These are phyloP conservation scores for Hypselothyrea guttata DNA, from an alignment of 2,888 invertebrate species.

Conservation along the genomic window DNA sequence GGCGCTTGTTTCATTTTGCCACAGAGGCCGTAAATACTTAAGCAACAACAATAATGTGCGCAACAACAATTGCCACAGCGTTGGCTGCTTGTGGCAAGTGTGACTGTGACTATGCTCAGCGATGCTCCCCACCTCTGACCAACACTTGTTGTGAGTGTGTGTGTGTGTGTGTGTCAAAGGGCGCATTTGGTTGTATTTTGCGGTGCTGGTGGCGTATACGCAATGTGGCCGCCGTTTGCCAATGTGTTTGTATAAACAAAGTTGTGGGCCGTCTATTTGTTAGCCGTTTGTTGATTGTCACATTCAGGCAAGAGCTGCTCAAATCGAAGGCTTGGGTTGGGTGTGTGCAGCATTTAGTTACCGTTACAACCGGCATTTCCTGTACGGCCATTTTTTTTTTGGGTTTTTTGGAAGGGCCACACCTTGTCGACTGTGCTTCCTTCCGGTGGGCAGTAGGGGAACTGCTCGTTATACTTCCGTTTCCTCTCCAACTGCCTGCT, in stretches of 20 bases:
- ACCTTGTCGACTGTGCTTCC: constrained; percentile 36
- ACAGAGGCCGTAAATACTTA: constrained; percentile 67
- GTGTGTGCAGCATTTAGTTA: constrained; percentile 51
- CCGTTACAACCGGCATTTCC: constrained; percentile 52
- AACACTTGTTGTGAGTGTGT: constrained; percentile 7
- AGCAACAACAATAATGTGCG: constrained; percentile 33
- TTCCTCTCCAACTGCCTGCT: constrained; percentile 43
- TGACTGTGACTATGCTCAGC: constrained; percentile 32
- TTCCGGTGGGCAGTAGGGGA: constrained; percentile 23
- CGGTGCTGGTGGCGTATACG: constrained; percentile 67
- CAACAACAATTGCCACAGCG: constrained; percentile 8
- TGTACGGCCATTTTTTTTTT: constrained; percentile 21
- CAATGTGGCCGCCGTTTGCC: constrained; percentile 67
- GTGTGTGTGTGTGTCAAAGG: constrained; percentile 48
- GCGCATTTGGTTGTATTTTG: constrained; percentile 50
- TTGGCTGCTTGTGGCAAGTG: constrained; percentile 16
- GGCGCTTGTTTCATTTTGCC: constrained; percentile 57
- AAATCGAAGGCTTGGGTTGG: constrained; percentile 13
- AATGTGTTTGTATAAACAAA: constrained; percentile 73
- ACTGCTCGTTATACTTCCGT: constrained; percentile 65
- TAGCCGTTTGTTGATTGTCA: constrained; percentile 71
- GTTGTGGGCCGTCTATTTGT: constrained; percentile 70
- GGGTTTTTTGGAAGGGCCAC: constrained; percentile 4
- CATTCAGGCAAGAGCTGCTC: constrained; percentile 24
- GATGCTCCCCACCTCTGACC: constrained; percentile 19